phyloP scores from a whole-genome alignment of 1,140 invertebrate genomes.

The Drosophila parabipectinata region DNA sequence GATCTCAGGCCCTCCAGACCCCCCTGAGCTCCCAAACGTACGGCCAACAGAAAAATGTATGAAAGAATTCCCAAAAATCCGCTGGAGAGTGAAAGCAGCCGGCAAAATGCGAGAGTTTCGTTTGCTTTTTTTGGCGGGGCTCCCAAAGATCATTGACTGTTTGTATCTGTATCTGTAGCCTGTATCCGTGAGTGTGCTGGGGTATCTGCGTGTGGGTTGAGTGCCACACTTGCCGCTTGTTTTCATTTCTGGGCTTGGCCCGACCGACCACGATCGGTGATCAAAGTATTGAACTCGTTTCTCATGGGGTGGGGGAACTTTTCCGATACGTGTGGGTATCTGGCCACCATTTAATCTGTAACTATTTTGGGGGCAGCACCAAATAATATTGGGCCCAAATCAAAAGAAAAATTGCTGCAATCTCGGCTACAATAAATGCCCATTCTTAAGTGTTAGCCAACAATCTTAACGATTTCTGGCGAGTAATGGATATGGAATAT shows the following conservation, averaged over 20 bases:
- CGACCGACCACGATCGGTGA: conserved; percentile 20
- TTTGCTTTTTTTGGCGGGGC: conserved; percentile 32
- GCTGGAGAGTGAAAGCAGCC: conserved; percentile 71
- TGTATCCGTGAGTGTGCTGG: conserved; percentile 1
- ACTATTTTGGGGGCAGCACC: not conserved
- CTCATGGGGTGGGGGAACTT: conserved; percentile 6
- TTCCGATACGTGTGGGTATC: conserved; percentile 17
- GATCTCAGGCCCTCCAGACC: conserved; percentile 6
- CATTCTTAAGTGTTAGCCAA: not conserved
- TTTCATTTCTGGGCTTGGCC: conserved; percentile 48
- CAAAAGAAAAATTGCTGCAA: not conserved
- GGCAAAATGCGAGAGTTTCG: conserved; percentile 66
- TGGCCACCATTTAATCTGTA: not conserved
- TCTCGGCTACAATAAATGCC: too few species aligned
- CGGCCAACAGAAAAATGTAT: conserved; percentile 27
- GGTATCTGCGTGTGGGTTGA: conserved; percentile 10
- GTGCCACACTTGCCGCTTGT: conserved; percentile 10
- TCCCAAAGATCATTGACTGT: conserved; percentile 61
- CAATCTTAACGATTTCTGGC: not conserved
- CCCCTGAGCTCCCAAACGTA: conserved; percentile 3
- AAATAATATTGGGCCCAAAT: not conserved
- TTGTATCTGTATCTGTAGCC: conserved; percentile 35
- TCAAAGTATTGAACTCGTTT: conserved; percentile 45
- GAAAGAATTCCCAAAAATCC: conserved; percentile 59
- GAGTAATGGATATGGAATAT: conserved; percentile 23